phyloP scores from a whole-genome alignment of 2,888 invertebrate genomes.

The Lymantria dispar region DNA sequence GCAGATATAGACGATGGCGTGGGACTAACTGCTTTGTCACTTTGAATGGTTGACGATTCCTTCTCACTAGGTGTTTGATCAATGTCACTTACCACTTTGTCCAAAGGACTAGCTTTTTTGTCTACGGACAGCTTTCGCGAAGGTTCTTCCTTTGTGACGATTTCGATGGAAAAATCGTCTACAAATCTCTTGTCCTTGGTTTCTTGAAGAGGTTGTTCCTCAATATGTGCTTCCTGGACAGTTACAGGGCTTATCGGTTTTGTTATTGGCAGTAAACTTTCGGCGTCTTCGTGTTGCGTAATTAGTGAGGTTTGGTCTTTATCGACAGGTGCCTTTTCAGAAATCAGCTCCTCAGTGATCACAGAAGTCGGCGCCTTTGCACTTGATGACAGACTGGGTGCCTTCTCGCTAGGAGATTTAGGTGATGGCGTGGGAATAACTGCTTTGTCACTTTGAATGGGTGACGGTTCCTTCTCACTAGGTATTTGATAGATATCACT shows the following conservation, averaged over 20 bases:
- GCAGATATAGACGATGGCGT: not conserved
- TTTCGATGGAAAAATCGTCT: no score
- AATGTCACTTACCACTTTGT: not conserved
- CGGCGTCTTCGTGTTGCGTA: not conserved
- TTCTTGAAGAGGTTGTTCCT: not conserved
- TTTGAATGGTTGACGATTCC: not conserved
- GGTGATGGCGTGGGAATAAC: constrained; percentile 1
- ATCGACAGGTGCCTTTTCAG: not conserved
- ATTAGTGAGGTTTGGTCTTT: not conserved
- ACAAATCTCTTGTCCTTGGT: no score
- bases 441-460: not conserved
- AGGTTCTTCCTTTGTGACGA: no score
- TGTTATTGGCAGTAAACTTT: not conserved
- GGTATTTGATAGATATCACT: not conserved
- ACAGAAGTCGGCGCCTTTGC: constrained; percentile 4
- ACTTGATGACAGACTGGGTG: not conserved
- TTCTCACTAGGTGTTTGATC: not conserved
- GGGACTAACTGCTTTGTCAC: constrained; percentile 3
- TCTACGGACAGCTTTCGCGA: not conserved
- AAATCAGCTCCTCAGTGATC: not conserved
- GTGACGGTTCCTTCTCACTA: not conserved
- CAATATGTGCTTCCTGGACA: not conserved
- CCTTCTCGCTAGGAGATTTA: not conserved
- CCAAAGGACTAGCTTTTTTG: not conserved
- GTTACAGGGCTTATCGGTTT: not conserved